Percentiles rank a stretch among this genome's conserved stretches.
These are phyloP conservation scores for Pristiophorus japonicus DNA, from an alignment of 2,113 vertebrate species.

Conservation along the genomic window DNA sequence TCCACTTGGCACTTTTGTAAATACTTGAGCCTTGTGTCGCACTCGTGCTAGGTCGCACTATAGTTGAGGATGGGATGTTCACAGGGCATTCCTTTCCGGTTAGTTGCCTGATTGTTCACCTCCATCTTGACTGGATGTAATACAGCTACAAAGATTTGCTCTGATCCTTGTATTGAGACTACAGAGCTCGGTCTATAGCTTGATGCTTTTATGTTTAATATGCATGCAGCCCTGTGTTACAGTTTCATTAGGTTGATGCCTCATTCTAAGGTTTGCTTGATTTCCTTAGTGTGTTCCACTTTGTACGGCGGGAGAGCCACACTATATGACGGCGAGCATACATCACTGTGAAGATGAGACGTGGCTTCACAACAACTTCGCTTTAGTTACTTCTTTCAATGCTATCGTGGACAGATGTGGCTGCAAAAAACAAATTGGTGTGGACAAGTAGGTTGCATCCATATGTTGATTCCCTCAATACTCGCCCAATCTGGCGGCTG, in stretches of 20 bases:
- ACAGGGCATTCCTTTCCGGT: neutral
- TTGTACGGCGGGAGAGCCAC: no score
- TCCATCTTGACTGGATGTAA: neutral
- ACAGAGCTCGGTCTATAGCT: neutral
- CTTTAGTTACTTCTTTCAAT: neutral
- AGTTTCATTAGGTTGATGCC: neutral
- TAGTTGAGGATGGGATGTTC: neutral
- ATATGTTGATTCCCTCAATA: neutral
- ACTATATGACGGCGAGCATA: neutral
- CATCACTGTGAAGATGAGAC: neutral
- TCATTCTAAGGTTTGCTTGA: neutral
- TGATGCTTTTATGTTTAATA: neutral
- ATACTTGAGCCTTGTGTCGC: neutral
- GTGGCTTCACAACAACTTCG: neutral
- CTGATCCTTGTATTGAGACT: neutral
- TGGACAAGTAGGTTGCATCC: neutral
- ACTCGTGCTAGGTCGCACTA: neutral
- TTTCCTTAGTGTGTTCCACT: neutral
- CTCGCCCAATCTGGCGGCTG: neutral
- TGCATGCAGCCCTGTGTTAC: neutral
- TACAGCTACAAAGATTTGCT: neutral
- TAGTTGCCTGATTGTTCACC: neutral
- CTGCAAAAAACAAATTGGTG: neutral
- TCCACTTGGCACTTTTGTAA: neutral
- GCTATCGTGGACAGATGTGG: no score